Evolutionary conservation across 2,888 invertebrate species (phyloP).

Genomic region (Pseudococcus longispinus): DNA sequence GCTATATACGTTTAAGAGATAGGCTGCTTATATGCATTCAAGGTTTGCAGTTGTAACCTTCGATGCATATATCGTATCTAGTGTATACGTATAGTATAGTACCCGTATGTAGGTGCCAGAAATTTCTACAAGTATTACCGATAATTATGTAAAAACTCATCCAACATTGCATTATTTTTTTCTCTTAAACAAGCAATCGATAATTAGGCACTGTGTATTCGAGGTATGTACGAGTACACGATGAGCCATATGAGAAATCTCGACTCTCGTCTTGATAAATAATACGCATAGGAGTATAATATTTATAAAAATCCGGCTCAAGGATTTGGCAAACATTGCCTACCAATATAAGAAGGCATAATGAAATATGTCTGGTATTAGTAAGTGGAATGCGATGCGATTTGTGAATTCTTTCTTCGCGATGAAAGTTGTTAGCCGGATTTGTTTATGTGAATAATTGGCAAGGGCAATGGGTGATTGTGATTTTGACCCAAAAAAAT

Average conservation of each 20-base stretch:
- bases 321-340: slow-evolving; percentile 7
- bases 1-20: neutral
- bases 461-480: neutral
- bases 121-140: neutral
- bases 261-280: neutral
- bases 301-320: slow-evolving; percentile 7
- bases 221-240: neutral
- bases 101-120: slow-evolving; percentile 21
- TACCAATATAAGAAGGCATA: neutral
- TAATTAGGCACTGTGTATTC: neutral
- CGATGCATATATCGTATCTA: neutral
- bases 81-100: neutral
- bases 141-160: slow-evolving; percentile 31
- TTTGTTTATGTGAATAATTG: neutral
- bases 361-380: neutral
- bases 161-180: slow-evolving; percentile 26
- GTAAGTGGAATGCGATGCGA: neutral
- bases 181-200: neutral
- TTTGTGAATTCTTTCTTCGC: neutral
- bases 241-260: neutral
- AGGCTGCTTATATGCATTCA: neutral
- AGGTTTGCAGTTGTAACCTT: slow-evolving; percentile 25
- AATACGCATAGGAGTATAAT: neutral
- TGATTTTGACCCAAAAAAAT: neutral
- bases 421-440: neutral